phyloP scores from a whole-genome alignment of 2,888 invertebrate genomes.

The Orchesella flavescens region DNA sequence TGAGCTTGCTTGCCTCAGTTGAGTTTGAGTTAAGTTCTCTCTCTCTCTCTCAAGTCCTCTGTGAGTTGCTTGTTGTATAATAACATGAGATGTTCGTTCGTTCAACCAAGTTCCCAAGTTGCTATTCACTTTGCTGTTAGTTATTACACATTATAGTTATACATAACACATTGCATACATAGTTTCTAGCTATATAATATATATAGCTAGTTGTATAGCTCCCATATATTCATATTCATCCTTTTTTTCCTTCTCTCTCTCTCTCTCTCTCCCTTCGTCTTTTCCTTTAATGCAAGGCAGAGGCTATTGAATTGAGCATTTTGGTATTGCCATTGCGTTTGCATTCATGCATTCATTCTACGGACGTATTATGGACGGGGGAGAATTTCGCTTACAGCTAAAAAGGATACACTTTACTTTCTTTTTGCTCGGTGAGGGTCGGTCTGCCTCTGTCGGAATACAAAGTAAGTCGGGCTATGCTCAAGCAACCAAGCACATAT shows the following conservation, averaged over 20 bases:
- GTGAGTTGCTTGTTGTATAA: conserved; percentile 49
- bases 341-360: conserved; percentile 27
- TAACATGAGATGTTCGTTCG: conserved; percentile 42
- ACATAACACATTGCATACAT: conserved; percentile 5
- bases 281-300: too few relatives aligned
- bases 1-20: conserved; percentile 17
- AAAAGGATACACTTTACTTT: conserved; percentile 63
- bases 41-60: conserved; percentile 40
- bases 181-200: too few relatives aligned
- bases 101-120: conserved; percentile 51
- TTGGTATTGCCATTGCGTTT: not conserved
- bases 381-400: conserved; percentile 55
- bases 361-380: conserved; percentile 17
- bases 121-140: conserved; percentile 58
- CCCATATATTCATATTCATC: conserved; percentile 17
- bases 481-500: conserved; percentile 35
- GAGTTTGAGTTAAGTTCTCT: conserved; percentile 27
- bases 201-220: too few relatives aligned
- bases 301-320: not conserved
- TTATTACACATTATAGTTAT: conserved; percentile 43
- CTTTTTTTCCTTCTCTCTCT: not conserved
- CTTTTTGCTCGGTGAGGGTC: conserved; percentile 61
- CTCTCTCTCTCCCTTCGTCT: too few relatives aligned
- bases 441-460: conserved; percentile 46
- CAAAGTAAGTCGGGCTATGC: conserved; percentile 47